Evolutionary conservation across 1,140 invertebrate genomes (phyloP), one percentile per base, ranked within the genome.

Genomic region (Drosophila kohkoa): DNA sequence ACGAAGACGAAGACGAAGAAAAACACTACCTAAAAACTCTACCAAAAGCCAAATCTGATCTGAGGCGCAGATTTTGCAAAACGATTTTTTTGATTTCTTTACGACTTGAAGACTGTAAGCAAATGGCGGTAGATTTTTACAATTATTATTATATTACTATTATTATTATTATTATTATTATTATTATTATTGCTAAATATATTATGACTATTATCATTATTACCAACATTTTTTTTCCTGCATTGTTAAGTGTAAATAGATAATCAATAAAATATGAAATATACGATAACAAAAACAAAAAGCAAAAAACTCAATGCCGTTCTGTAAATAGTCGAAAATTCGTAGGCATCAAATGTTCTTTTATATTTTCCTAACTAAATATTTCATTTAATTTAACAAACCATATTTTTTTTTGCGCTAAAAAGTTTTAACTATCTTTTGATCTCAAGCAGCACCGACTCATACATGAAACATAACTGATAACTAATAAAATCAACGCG

Each of bases 81-180:
- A 79, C 20, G 72, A 77, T 70, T 70, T 73, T 55, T 75, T 75
- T 80, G 78, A 62, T 82, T 83, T 88, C 82, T 74, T 87, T 78
- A 88, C 82, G 82, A 87, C 83, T 82, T 88, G 68, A 89, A 89
- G 85, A 88, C 85, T 88, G 85, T 88, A 85, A 85, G 77, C 77
- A 81, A 85, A 71, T 49, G 81, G 81, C 81, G 78, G 78, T 82
- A 81, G 77, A 67, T 70, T 66, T 72, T 66, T 75, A 73, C 59
- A 58, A 77, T 63, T 79, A 71, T 68, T 73, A 65, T 69, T 70
- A 66, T 79, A 75, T 72, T 65, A 51, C 71, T 35, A 72, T 54
- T 30, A 76, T 70, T 71, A 79, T 70, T 76, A 68, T 72, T 25
- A 41, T 54, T 30, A 60, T 32, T 52, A 75, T 55, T 82, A 65